These are phyloP conservation scores for Hesperophylax magnus DNA, from an alignment of 1,140 invertebrate species.

Conservation along the genomic window DNA sequence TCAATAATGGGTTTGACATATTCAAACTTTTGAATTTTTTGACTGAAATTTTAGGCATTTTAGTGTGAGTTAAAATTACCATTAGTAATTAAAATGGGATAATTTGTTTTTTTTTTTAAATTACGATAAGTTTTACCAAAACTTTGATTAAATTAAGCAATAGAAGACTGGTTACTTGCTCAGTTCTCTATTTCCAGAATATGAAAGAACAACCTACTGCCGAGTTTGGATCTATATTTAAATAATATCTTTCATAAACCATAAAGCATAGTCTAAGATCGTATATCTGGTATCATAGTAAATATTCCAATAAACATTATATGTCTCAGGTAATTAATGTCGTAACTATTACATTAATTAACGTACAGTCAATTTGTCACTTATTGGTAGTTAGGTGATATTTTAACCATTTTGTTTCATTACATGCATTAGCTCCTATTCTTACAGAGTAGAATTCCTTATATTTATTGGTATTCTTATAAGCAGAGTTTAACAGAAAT, in stretches of 20 bases:
- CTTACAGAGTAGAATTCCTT: too few relatives aligned
- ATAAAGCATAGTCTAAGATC: background rate
- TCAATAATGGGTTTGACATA: slow-evolving; percentile 54
- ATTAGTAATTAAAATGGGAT: slow-evolving; percentile 12
- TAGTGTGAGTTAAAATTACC: slow-evolving; percentile 43
- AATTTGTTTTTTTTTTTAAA: background rate
- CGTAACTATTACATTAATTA: too few relatives aligned
- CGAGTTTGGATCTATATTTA: slow-evolving; percentile 23
- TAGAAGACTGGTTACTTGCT: background rate
- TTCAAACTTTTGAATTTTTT: slow-evolving; percentile 55
- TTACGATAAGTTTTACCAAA: background rate
- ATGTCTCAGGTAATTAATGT: background rate
- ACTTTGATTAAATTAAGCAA: background rate
- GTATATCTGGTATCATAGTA: slow-evolving; percentile 20
- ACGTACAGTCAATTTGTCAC: too few relatives aligned
- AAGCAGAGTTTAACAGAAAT: too few relatives aligned
- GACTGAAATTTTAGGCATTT: slow-evolving; percentile 54
- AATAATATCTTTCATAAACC: slow-evolving; percentile 32
- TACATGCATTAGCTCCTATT: too few relatives aligned
- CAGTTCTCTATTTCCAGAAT: slow-evolving; percentile 10
- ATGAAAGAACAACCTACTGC: background rate
- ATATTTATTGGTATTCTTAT: too few relatives aligned
- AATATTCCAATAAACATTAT: background rate
- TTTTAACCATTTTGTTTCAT: too few relatives aligned
- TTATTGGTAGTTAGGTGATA: too few relatives aligned